Percentiles rank a stretch among this genome's conserved stretches.
Conservation (phyloP, 2,797 vertebrate species). For the Darevskia nairensis region DNA sequence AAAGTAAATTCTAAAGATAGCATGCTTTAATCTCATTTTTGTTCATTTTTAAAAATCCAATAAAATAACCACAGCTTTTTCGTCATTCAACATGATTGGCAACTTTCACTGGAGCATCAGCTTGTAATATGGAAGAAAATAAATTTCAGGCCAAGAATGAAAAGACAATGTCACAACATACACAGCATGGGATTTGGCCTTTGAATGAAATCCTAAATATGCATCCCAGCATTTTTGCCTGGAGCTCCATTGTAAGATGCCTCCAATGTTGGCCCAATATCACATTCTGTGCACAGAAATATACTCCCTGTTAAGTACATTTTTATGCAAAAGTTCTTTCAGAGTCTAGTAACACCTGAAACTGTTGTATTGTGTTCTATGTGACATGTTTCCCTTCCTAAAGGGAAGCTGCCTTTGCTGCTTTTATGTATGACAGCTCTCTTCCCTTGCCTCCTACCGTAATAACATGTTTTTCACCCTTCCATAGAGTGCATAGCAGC, state of each 20-base stretch:
- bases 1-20: conserved; percentile 2
- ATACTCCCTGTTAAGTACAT: not conserved
- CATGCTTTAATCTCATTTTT: not conserved
- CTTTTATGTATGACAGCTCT: not conserved
- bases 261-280: not conserved
- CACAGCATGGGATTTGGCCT: not conserved
- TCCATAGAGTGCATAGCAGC: conserved; percentile 12
- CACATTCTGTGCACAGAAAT: not conserved
- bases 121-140: not conserved
- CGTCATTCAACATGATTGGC: conserved; percentile 8
- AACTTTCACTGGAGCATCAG: conserved; percentile 12
- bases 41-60: not conserved
- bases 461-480: not conserved
- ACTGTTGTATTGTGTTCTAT: not conserved
- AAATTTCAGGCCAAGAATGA: not conserved
- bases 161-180: not conserved
- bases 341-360: not conserved
- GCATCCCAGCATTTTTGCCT: not conserved
- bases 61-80: conserved; percentile 27
- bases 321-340: not conserved
- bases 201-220: not conserved
- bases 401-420: not conserved
- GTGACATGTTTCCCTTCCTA: not conserved
- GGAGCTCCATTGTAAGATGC: not conserved
- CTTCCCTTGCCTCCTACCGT: not conserved